phyloP scores from a whole-genome alignment of 2,797 vertebrate species.

The Triplophysa bombifrons region DNA sequence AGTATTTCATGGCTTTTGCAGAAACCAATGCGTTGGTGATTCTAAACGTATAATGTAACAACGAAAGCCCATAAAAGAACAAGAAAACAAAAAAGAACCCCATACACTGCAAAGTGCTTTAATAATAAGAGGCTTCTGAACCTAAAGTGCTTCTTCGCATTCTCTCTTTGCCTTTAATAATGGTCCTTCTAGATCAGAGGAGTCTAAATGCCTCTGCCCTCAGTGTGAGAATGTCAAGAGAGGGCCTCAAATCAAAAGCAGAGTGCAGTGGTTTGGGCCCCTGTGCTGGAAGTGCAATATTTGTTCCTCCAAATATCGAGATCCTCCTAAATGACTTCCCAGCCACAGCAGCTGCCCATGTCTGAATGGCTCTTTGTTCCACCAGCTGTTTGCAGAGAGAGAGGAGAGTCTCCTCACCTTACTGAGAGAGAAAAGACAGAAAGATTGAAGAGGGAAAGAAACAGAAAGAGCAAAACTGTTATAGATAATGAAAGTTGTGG shows the following conservation, averaged over 20 bases:
- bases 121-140: not conserved
- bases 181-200: not conserved
- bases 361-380: slow-evolving; percentile 76
- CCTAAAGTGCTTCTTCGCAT: not conserved
- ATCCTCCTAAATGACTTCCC: slow-evolving; percentile 72
- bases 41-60: not conserved
- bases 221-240: slow-evolving; percentile 3
- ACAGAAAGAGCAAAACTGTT: not conserved
- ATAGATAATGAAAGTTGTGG: slow-evolving; percentile 18
- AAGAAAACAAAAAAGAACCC: not conserved
- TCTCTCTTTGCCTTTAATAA: not conserved
- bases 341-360: slow-evolving; percentile 63
- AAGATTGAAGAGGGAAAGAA: not conserved
- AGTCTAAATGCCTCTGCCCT: not conserved
- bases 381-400: slow-evolving; percentile 59
- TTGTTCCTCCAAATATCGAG: slow-evolving; percentile 64
- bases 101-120: not conserved
- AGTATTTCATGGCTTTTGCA: not conserved
- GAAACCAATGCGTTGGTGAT: too few relatives aligned
- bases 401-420: slow-evolving; percentile 27
- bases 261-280: slow-evolving; percentile 53
- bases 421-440: slow-evolving; percentile 2
- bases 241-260: slow-evolving; percentile 64
- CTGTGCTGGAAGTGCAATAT: slow-evolving; percentile 73
- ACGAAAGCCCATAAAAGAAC: not conserved